Conservation (phyloP, 2,113 vertebrate genomes). For the Callopanchax toddi region DNA sequence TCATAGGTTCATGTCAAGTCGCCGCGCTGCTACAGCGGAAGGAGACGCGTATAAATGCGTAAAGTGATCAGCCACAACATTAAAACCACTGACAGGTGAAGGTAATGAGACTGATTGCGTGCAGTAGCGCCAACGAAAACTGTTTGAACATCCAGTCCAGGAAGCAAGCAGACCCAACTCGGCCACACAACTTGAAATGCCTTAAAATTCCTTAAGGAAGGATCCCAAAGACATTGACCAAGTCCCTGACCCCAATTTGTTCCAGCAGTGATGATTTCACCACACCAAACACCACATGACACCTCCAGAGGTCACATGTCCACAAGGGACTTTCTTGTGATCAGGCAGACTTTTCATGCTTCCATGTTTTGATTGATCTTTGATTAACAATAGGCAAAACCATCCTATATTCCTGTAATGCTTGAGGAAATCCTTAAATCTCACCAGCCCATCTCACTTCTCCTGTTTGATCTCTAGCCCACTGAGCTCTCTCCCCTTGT, state of each 20-base stretch:
- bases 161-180: no score
- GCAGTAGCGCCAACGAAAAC: no score
- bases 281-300: background rate
- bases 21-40: slow-evolving; percentile 1
- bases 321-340: background rate
- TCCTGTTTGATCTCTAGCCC: slow-evolving; percentile 35
- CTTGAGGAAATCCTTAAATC: slow-evolving; percentile 9
- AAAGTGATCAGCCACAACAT: background rate
- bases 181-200: background rate
- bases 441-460: slow-evolving; percentile 22
- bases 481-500: slow-evolving; percentile 26
- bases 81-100: background rate
- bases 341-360: background rate
- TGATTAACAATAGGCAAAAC: background rate
- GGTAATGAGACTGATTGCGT: no score
- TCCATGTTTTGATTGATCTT: background rate
- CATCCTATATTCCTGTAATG: background rate
- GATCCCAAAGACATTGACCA: background rate
- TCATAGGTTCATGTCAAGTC: slow-evolving; percentile 46
- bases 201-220: background rate
- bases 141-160: no score
- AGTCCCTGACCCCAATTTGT: background rate
- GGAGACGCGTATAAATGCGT: background rate
- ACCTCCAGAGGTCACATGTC: background rate
- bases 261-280: background rate